Evolutionary conservation across 1,140 invertebrate genomes (phyloP).

Genomic region (Drosophila aff.): DNA sequence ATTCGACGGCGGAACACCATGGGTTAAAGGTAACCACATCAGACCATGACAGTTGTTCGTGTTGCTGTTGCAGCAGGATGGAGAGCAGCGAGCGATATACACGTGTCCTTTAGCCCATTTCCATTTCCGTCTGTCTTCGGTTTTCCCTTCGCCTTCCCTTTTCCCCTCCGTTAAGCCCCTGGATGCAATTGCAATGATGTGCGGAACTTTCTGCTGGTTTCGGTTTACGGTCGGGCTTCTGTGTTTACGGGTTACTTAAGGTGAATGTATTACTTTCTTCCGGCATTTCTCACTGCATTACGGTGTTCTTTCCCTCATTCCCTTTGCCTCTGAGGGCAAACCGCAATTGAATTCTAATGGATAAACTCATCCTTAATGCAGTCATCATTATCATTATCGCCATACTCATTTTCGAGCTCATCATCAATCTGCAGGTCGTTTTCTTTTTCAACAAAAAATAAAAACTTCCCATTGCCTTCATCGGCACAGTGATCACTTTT

Average conservation of each 20-base stretch:
- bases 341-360: conserved; percentile 40
- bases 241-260: conserved; percentile 54
- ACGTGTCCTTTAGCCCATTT: conserved; percentile 51
- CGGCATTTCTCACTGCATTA: conserved; percentile 46
- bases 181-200: conserved; percentile 59
- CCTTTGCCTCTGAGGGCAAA: conserved; percentile 4
- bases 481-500: not conserved
- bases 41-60: conserved; percentile 33
- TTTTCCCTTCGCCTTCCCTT: not conserved
- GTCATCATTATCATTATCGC: conserved; percentile 7
- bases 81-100: conserved; percentile 22
- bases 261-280: conserved; percentile 64
- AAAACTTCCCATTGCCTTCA: not conserved
- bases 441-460: not conserved
- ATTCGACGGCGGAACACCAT: not conserved
- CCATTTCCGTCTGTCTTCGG: conserved; percentile 38
- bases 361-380: conserved; percentile 34
- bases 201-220: conserved; percentile 30
- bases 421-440: conserved; percentile 27
- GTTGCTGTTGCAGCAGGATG: conserved; percentile 34
- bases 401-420: conserved; percentile 10
- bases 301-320: not conserved
- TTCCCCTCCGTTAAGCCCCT: not conserved
- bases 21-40: conserved; percentile 36
- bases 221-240: conserved; percentile 35